Base-by-base conservation (phyloP, 2,113 vertebrate species). In the Eolophus roseicapilla region DNA sequence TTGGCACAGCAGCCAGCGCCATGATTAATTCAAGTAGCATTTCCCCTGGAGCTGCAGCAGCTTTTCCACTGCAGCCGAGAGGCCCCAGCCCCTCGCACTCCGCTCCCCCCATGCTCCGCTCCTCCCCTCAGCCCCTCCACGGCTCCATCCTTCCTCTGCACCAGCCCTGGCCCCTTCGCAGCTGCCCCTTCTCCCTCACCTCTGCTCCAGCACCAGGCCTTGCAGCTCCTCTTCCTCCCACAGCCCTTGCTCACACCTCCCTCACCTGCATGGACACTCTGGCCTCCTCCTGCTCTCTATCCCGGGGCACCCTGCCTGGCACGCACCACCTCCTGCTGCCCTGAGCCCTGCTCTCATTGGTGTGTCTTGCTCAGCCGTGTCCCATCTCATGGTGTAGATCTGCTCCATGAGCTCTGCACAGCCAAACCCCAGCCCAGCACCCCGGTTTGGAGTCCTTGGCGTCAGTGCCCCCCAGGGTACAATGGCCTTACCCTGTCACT, bases 1-100 rank as follows among this genome's bases (percentile, higher is more conserved):
- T 97, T 97, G 96, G 96, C 96, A 97, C 96, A 87, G 96, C 95
- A 95, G 95, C 96, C 93, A 96, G 96, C 96, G 95, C 95, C 96
- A 96, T 97, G 96, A 96, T 97, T 96, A 96, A 97, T 97, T 96
- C 96, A 96, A 97, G 96, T 96, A 97, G 96, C 96, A 96, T 96
- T 97, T 96, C 96, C 96, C 96, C 95, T 95, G 96, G 95, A 97
- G 95, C 95, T 95, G 94, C 96, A 95, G 96, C 96, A 95, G 96
- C 96, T 96, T 97, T 97, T 96, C 96, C 96, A 96, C 96, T 96
- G 95, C 95, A 97, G 95, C 70, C 35, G 91, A 95, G 96, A 95
- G 96, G 96, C 96, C 96, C 96, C 96, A 93, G 96, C 96, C 96
- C 96, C 95, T 97, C 33, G 5, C 57, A 3, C 81, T 90, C 29